These are phyloP conservation scores for Astur gentilis DNA, from an alignment of 2,113 vertebrate genomes.

Conservation along the genomic window DNA sequence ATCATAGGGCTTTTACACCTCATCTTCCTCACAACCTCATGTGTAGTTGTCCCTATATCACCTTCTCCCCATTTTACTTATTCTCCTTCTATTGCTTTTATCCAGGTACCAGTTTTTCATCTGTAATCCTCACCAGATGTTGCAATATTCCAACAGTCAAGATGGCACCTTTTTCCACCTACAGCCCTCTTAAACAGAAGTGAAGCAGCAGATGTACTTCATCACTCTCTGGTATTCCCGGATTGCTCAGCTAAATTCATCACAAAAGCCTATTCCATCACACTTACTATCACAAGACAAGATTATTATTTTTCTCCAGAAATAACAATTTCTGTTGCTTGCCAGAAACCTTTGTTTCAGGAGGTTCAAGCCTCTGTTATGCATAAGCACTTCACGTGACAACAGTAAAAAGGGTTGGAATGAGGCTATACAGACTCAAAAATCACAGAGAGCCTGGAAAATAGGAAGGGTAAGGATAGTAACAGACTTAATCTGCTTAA, in stretches of 20 bases:
- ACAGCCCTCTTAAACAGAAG: not conserved
- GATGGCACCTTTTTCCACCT: not conserved
- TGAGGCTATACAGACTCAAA: not conserved
- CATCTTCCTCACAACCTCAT: not conserved
- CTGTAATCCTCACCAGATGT: not conserved
- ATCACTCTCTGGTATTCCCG: not conserved
- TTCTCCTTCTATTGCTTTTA: not conserved
- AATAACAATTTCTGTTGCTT: not conserved
- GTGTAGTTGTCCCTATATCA: not conserved
- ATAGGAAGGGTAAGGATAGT: not conserved
- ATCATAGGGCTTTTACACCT: not conserved
- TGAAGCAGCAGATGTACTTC: not conserved
- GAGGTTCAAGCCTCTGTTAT: not conserved
- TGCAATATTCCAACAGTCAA: not conserved
- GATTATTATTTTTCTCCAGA: not conserved
- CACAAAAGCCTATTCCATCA: not conserved
- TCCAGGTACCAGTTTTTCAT: not conserved
- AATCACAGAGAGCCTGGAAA: not conserved
- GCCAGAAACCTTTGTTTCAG: not conserved
- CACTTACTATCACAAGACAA: not conserved
- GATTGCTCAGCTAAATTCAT: not conserved
- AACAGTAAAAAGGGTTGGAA: not conserved
- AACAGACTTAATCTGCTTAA: not conserved
- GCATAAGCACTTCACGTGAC: not conserved
- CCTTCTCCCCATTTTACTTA: not conserved